Evolutionary conservation across 1,140 invertebrate species (phyloP), one percentile per base, ranked within the genome.

Genomic region (Aphelenchoides avenae): DNA sequence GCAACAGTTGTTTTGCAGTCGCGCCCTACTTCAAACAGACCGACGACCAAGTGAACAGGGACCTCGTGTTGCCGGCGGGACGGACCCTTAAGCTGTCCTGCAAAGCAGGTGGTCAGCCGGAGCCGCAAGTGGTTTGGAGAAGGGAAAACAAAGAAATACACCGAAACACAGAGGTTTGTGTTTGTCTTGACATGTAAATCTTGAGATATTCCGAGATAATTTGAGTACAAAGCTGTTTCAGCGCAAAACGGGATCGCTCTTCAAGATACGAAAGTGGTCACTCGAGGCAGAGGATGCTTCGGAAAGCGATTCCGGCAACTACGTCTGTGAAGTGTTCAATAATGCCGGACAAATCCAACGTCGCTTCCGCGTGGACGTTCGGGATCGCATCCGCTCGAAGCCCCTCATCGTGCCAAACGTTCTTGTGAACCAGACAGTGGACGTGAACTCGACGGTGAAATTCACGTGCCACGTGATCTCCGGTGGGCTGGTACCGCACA

Each of bases 401-500:
- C 70, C 70, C 1, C 71, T 71, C 5, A 55, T 71, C 26, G 39
- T 75, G 9, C 71, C 71, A 0, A 76, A 74, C 41, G 61, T 77
- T 42, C 42, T 77, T 3, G 30, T 61, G 36, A 75, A 77, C 49
- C 47, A 65, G 44, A 69, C 70, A 7, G 64, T 77, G 13, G 57
- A 76, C 47, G 68, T 73, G 4, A 77, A 77, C 47, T 51, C 47
- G 15, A 75, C 72, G 2, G 73, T 68, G 5, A 64, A 70, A 22
- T 75, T 75, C 49, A 60, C 70, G 6, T 75, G 73, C 42, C 64
- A 75, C 51, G 72, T 77, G 5, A 47, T 74, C 22, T 76, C 70
- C 3, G 70, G 75, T 3, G 73, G 76, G 37, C 41, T 76, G 9
- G 46, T 63, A 13, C 73, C 73, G n/a, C 72, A 75, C 44, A 59